phyloP scores from a whole-genome alignment of 2,888 invertebrate genomes.

The Morpho deidamia region DNA sequence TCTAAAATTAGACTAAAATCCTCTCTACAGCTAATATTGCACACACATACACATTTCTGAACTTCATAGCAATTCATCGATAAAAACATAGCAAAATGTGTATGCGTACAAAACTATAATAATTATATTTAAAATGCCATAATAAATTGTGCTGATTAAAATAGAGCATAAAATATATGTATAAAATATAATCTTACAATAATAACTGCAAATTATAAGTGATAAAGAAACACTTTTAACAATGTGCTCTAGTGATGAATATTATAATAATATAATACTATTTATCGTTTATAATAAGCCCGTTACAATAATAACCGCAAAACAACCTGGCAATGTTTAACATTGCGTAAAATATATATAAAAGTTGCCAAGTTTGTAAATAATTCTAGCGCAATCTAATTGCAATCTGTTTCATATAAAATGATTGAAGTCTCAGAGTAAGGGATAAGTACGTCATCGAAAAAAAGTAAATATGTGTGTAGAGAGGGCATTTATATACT shows the following conservation, averaged over 20 bases:
- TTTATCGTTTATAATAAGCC: constrained; percentile 27
- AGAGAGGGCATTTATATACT: no score
- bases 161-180: constrained; percentile 72
- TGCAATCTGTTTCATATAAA: constrained; percentile 42
- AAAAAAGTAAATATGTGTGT: no score
- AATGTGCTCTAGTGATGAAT: constrained; percentile 49
- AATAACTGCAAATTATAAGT: constrained; percentile 70
- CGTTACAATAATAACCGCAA: constrained; percentile 34
- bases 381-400: constrained; percentile 73
- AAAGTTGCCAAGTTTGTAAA: constrained; percentile 42
- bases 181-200: constrained; percentile 70
- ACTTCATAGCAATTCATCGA: constrained; percentile 44
- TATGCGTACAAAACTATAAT: constrained; percentile 73
- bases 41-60: constrained; percentile 77
- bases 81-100: constrained; percentile 58
- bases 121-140: constrained; percentile 64
- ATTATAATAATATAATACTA: constrained; percentile 31
- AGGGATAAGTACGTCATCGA: background rate
- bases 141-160: constrained; percentile 74
- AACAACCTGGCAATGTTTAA: constrained; percentile 60
- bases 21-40: constrained; percentile 75
- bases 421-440: constrained; percentile 20
- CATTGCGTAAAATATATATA: constrained; percentile 45
- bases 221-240: constrained; percentile 53
- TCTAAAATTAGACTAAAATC: constrained; percentile 57